phyloP scores from a whole-genome alignment of 1,140 invertebrate species.

The Lamellibrachia luymesi region DNA sequence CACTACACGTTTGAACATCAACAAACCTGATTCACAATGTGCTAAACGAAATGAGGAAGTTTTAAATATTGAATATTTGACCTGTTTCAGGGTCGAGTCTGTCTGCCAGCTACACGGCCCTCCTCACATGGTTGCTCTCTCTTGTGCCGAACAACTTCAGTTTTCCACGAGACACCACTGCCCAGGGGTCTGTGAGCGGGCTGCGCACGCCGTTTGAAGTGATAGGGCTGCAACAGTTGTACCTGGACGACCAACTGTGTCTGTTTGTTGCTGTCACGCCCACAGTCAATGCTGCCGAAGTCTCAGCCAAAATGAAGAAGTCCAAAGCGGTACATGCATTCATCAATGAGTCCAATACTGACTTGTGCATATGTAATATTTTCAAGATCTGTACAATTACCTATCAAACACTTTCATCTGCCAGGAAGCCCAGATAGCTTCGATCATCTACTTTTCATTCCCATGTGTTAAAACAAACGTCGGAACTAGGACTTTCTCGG shows the following conservation, averaged over 20 bases:
- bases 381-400: too few relatives aligned
- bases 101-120: constrained; percentile 47
- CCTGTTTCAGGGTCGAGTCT: constrained; percentile 39
- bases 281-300: constrained; percentile 28
- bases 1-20: too few relatives aligned
- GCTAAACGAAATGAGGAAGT: too few relatives aligned
- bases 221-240: constrained; percentile 50
- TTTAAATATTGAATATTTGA: background rate
- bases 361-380: too few relatives aligned
- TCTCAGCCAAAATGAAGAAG: constrained; percentile 37
- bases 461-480: too few relatives aligned
- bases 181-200: constrained; percentile 13
- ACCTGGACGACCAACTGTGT: constrained; percentile 44
- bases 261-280: constrained; percentile 45
- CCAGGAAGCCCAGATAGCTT: too few relatives aligned
- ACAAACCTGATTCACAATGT: too few relatives aligned
- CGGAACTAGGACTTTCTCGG: too few relatives aligned
- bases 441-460: too few relatives aligned
- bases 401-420: too few relatives aligned
- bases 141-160: constrained; percentile 46
- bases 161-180: constrained; percentile 30
- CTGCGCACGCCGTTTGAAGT: constrained; percentile 43
- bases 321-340: constrained; percentile 32
- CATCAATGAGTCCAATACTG: too few relatives aligned
- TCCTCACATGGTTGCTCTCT: constrained; percentile 49